Evolutionary conservation across 2,113 vertebrate species (phyloP).

Genomic region (Pheucticus melanocephalus): DNA sequence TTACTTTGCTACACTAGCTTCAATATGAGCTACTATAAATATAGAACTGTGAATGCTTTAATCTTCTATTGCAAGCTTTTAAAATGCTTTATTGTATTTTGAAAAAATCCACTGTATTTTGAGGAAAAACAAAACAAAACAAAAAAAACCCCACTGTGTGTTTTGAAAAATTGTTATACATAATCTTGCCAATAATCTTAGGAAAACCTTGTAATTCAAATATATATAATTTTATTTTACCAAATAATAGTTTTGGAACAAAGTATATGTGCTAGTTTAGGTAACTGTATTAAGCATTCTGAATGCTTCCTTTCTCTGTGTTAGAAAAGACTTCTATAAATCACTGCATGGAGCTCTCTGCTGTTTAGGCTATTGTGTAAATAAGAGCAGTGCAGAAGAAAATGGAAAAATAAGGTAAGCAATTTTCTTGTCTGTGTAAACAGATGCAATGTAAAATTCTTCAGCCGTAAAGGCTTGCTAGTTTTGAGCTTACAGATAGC

Average conservation of each 20-base stretch:
- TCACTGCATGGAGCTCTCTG: background rate
- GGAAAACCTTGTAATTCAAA: background rate
- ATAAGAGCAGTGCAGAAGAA: background rate
- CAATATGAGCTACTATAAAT: background rate
- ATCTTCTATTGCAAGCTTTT: background rate
- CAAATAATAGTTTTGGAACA: background rate
- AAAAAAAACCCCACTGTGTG: background rate
- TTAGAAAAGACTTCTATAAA: background rate
- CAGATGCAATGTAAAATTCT: background rate
- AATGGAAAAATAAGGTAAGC: background rate
- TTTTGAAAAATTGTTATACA: background rate
- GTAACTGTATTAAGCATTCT: background rate
- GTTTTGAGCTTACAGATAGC: background rate
- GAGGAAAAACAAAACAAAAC: too few species aligned
- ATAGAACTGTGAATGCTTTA: background rate
- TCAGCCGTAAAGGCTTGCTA: background rate
- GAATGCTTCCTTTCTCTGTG: background rate
- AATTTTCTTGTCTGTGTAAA: background rate
- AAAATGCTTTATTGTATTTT: background rate
- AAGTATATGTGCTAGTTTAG: background rate
- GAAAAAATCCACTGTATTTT: background rate
- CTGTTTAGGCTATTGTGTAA: background rate
- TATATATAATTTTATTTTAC: background rate
- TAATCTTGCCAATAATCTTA: background rate
- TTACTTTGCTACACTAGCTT: background rate